Conservation (phyloP, 2,888 invertebrate genomes). For the Scaptomyza cyrtandrae region DNA sequence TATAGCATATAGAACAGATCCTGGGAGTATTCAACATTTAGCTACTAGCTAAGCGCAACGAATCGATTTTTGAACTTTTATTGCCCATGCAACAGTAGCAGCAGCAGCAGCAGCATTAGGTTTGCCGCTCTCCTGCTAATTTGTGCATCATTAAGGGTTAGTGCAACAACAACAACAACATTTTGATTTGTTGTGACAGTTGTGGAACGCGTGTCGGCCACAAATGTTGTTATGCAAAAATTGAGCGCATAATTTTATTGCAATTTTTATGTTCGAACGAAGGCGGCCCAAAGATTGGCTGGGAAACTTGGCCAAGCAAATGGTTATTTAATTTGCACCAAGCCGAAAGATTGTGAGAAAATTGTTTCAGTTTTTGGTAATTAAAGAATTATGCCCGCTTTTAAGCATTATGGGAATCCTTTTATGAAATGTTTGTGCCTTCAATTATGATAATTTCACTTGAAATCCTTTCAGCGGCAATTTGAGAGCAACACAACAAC, state of each 20-base stretch:
- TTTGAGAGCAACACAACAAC: conserved; percentile 18
- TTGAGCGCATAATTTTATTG: conserved; percentile 83
- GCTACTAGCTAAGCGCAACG: conserved; percentile 53
- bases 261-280: conserved; percentile 81
- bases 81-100: conserved; percentile 52
- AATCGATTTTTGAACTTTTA: conserved; percentile 82
- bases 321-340: conserved; percentile 65
- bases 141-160: conserved; percentile 76
- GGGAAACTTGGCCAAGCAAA: conserved; percentile 51
- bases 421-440: conserved; percentile 39
- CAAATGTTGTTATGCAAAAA: conserved; percentile 84
- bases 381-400: conserved; percentile 45
- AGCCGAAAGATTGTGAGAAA: conserved; percentile 60
- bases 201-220: conserved; percentile 32
- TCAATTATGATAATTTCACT: conserved; percentile 73
- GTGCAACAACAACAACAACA: conserved; percentile 43
- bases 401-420: conserved; percentile 17
- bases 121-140: conserved; percentile 46
- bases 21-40: conserved; percentile 22
- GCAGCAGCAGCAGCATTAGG: neutral
- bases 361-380: conserved; percentile 29
- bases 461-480: conserved; percentile 58
- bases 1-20: conserved; percentile 45
- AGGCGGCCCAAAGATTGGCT: conserved; percentile 21
- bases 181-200: conserved; percentile 85